A percentile compares a stretch with the other conserved stretches of the same genome.
phyloP scores from a whole-genome alignment of 2,888 invertebrate genomes.

The Melipona bicolor region DNA sequence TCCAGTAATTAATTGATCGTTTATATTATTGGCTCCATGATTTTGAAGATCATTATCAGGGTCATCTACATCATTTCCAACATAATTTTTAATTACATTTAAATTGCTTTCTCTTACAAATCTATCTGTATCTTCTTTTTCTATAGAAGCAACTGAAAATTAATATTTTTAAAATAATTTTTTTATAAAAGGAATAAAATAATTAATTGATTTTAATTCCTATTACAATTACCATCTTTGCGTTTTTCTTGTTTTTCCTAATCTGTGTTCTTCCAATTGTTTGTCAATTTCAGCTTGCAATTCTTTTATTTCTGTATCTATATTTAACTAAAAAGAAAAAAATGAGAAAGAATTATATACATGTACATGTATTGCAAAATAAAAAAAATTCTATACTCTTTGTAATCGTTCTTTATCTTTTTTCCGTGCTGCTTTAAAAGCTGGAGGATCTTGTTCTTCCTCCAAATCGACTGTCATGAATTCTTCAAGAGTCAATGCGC shows the following conservation, averaged over 20 bases:
- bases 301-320: too few relatives aligned
- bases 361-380: slow-evolving; percentile 12
- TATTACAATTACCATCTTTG: slow-evolving; percentile 84
- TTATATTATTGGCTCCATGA: slow-evolving; percentile 20
- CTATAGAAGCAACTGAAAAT: slow-evolving; percentile 63
- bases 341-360: slow-evolving; percentile 60
- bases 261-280: too few relatives aligned
- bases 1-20: slow-evolving; percentile 71
- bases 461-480: slow-evolving; percentile 98
- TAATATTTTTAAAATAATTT: neutral
- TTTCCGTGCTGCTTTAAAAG: slow-evolving; percentile 95
- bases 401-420: slow-evolving; percentile 94
- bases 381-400: slow-evolving; percentile 85
- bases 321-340: slow-evolving; percentile 82
- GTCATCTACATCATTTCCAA: slow-evolving; percentile 79
- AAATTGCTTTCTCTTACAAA: slow-evolving; percentile 85
- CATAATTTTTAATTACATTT: slow-evolving; percentile 83
- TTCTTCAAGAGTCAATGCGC: slow-evolving; percentile 97
- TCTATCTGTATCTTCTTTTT: slow-evolving; percentile 81
- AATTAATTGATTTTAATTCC: neutral
- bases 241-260: slow-evolving; percentile 72
- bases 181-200: neutral
- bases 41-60: slow-evolving; percentile 64
- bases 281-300: too few relatives aligned
- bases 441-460: slow-evolving; percentile 98